A percentile compares a stretch with the other conserved stretches of the same genome.
phyloP scores from a whole-genome alignment of 2,113 vertebrate genomes.

The Vidua chalybeata region DNA sequence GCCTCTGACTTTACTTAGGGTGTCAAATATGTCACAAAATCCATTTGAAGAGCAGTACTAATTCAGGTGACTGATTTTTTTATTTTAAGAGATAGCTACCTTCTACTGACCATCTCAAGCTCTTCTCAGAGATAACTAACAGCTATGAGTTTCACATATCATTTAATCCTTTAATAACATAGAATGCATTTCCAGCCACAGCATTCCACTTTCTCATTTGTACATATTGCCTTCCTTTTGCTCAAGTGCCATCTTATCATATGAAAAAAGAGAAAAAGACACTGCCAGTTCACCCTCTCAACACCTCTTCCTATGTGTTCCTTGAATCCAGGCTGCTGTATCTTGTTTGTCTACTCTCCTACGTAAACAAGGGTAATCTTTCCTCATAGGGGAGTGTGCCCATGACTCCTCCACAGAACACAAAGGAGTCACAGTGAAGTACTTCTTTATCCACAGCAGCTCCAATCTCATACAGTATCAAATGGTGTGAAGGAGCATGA shows the following conservation, averaged over 20 bases:
- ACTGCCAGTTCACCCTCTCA: not conserved
- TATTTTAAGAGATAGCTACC: not conserved
- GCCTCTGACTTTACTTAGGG: not conserved
- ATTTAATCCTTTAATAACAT: not conserved
- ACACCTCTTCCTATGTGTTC: not conserved
- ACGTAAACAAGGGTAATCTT: not conserved
- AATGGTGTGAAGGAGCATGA: not conserved
- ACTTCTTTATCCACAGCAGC: not conserved
- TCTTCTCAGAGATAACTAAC: not conserved
- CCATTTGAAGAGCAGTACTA: not conserved
- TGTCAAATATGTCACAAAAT: not conserved
- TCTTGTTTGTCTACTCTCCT: conserved; percentile 36
- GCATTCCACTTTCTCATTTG: not conserved
- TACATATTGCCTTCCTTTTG: not conserved
- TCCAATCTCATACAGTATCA: not conserved
- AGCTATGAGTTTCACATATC: not conserved
- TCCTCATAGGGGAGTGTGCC: conserved; percentile 13
- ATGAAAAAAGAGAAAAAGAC: not conserved
- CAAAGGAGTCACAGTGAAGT: conserved; percentile 24
- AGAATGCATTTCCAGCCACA: not conserved
- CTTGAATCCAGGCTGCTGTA: not conserved
- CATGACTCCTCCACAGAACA: conserved; percentile 1
- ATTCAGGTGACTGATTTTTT: not conserved
- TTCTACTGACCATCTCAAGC: not conserved
- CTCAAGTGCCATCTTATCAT: not conserved